Percentiles rank a stretch among this genome's conserved stretches.
These are phyloP conservation scores for Montipora cactus DNA, from an alignment of 64 coral and sea anemone species.

Conservation along the genomic window DNA sequence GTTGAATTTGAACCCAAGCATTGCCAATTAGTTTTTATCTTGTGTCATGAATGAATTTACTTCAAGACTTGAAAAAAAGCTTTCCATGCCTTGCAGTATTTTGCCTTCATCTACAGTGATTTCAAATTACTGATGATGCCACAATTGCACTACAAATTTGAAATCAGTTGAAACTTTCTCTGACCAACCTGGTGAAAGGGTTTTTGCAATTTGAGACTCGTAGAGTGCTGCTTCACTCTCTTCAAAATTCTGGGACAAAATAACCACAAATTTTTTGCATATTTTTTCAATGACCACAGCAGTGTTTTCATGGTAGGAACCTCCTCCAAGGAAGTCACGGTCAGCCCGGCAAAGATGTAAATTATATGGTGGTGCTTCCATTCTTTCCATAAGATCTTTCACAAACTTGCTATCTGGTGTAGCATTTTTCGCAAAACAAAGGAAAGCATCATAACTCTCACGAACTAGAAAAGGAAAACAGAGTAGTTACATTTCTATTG, in stretches of 20 bases:
- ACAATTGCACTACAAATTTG: too few species aligned
- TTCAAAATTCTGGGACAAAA: constrained; percentile 14
- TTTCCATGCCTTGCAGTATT: too few species aligned
- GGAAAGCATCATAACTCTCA: constrained; percentile 4
- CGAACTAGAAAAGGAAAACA: not conserved
- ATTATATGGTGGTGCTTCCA: not conserved
- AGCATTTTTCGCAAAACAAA: constrained; percentile 3
- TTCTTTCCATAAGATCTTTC: not conserved
- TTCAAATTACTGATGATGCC: not conserved
- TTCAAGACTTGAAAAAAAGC: too few species aligned
- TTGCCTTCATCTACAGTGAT: too few species aligned
- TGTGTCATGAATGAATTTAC: too few species aligned
- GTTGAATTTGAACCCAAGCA: too few species aligned
- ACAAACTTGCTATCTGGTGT: not conserved
- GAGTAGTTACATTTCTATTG: too few species aligned
- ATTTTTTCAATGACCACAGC: constrained; percentile 11
- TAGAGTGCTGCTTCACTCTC: not conserved
- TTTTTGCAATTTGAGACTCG: constrained; percentile 20
- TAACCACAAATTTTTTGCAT: constrained; percentile 20
- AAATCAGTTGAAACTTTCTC: not conserved
- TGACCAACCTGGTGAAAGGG: constrained; percentile 32
- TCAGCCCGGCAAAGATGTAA: constrained; percentile 8
- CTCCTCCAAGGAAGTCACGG: constrained; percentile 19
- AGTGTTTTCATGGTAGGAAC: constrained; percentile 3
- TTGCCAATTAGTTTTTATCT: too few species aligned